These are phyloP conservation scores for Pollenia griseotomentosa DNA, from an alignment of 2,888 invertebrate genomes.

Conservation along the genomic window DNA sequence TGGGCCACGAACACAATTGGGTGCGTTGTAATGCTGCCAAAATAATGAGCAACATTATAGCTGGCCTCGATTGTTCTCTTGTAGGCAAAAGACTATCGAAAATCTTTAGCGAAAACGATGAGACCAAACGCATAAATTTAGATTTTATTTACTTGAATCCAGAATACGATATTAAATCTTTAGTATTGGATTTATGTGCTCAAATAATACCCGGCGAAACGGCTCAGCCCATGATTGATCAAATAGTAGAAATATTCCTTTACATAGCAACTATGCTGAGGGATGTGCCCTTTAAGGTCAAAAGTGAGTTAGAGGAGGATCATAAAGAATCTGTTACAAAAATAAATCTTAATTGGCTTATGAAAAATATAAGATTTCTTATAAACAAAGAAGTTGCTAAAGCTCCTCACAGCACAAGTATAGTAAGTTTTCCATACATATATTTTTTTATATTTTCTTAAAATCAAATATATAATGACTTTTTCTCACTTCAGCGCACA, in stretches of 20 bases:
- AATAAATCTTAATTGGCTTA: conserved; percentile 90
- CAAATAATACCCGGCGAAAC: conserved; percentile 88
- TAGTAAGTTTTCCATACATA: conserved; percentile 85
- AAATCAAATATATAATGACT: not conserved
- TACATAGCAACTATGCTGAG: conserved; percentile 89
- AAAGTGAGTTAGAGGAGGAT: conserved; percentile 77
- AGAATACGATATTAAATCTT: conserved; percentile 86
- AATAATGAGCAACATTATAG: conserved; percentile 89
- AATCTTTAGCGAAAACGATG: conserved; percentile 62
- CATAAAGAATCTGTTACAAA: conserved; percentile 80
- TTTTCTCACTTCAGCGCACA: conserved; percentile 86
- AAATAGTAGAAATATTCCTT: conserved; percentile 88
- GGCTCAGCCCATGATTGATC: conserved; percentile 90
- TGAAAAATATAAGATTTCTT: conserved; percentile 90
- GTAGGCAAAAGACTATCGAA: conserved; percentile 84
- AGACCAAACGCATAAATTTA: conserved; percentile 75
- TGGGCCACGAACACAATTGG: conserved; percentile 94
- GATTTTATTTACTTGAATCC: conserved; percentile 88
- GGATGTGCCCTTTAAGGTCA: conserved; percentile 83
- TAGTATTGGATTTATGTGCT: conserved; percentile 90
- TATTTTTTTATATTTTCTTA: not conserved
- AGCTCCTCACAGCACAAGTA: conserved; percentile 87
- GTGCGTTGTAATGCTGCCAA: conserved; percentile 92
- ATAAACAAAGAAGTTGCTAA: conserved; percentile 92
- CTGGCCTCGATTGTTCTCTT: conserved; percentile 87